A percentile compares a stretch with the other conserved stretches of the same genome.
Evolutionary conservation across 2,113 vertebrate species (phyloP).

Genomic region (Prinia subflava): DNA sequence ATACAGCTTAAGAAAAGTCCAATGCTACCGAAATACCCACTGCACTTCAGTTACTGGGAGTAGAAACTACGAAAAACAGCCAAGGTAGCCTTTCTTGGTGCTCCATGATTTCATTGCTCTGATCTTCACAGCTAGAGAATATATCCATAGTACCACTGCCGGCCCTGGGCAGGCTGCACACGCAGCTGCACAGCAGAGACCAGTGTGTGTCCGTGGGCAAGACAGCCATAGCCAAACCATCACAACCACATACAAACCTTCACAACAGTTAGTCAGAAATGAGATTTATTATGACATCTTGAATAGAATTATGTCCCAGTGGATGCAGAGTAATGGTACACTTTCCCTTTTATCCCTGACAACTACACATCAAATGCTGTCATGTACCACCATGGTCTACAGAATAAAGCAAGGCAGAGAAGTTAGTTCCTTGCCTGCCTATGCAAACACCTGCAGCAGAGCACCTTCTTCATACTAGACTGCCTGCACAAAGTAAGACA

Average conservation of each 20-base stretch:
- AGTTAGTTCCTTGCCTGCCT: neutral
- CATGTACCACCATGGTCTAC: neutral
- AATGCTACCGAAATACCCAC: neutral
- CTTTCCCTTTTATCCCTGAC: neutral
- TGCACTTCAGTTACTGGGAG: neutral
- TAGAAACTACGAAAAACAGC: neutral
- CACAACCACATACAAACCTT: neutral
- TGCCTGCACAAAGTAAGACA: neutral
- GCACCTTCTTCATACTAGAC: neutral
- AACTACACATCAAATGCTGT: neutral
- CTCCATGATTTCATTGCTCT: neutral
- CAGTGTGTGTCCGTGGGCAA: fast-evolving
- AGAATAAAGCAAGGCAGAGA: neutral
- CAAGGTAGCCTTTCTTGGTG: neutral
- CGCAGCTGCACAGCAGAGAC: neutral
- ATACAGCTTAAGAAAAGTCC: neutral
- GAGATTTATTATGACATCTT: neutral
- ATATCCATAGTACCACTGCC: neutral
- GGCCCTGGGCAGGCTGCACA: neutral
- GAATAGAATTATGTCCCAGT: neutral
- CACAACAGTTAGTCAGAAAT: neutral
- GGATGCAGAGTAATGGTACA: neutral
- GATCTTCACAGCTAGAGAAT: neutral
- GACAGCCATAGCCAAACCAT: neutral
- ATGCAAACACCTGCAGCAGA: neutral